Base-by-base conservation (phyloP, 30 jellyfish, hydroid and myxozoan genomes). In the Aurelia aurita complex sp. Pacific region DNA sequence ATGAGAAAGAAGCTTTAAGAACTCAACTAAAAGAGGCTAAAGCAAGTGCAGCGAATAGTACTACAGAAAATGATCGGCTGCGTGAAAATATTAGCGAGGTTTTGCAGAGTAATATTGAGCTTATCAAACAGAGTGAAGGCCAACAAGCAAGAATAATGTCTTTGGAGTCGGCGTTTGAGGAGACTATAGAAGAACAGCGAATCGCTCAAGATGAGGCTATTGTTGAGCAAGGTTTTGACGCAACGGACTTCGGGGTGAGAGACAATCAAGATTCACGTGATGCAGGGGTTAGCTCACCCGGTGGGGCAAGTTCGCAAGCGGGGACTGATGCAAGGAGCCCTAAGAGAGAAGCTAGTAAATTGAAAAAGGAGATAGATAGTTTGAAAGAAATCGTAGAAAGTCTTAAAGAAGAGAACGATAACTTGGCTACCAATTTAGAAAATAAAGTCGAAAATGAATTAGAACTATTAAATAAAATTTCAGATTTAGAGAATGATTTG, bases 81-180 rank as follows among this genome's bases (percentile, higher is more conserved):
- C 63, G 76, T 0, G 74, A 36, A 53, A 64, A 82, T 42, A 78
- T 78, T 12, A 80, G 75, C 53, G 91, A 71, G 46, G 81, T 80
- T 6, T 51, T 88, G 16, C 85, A 71, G 36, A 88, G 88, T 13
- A 78, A 88, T 55, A 73, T 36, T 11, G 88, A 79, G 8, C 69
- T 88, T 2, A 40, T 65, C 18, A 74, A 85, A 33, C 88, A 85
- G 59, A 85, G 76, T 38, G 94, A 85, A 51, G 59, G 73, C 17
- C 69, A 73, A 78, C 3, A 35, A 54, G 53, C 23, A 16, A 74
- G 51, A 57, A 64, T 50, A 71, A 63, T 43, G 67, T 61, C 81
- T 67, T 61, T 85, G 34, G 88, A 85, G 43, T 85, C 82, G 10
- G 94, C 94, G 14, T 43, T 85, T 46, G 94, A 85, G 52, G 94